phyloP scores from a whole-genome alignment of 2,888 invertebrate genomes.

The Temnothorax rugatulus region DNA sequence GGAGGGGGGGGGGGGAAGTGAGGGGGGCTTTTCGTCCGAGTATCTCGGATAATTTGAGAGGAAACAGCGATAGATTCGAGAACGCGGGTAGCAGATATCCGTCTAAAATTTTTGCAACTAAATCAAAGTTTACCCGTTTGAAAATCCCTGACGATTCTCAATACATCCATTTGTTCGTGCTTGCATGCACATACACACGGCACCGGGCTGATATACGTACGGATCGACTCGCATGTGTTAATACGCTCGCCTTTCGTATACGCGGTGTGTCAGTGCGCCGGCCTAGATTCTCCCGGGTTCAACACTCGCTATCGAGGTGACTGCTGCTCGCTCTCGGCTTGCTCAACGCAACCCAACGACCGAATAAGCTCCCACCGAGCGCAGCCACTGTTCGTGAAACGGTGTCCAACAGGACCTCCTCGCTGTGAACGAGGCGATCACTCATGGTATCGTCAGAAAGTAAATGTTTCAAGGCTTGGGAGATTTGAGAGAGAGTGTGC shows the following conservation, averaged over 20 bases:
- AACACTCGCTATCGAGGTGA: slow-evolving; percentile 86
- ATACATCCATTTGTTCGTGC: slow-evolving; percentile 39
- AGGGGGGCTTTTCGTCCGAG: background rate
- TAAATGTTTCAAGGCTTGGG: slow-evolving; percentile 25
- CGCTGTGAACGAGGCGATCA: slow-evolving; percentile 8
- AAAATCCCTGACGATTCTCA: slow-evolving; percentile 51
- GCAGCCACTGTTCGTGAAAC: slow-evolving; percentile 69
- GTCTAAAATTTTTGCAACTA: slow-evolving; percentile 20
- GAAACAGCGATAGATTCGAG: background rate
- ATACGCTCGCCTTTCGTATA: slow-evolving; percentile 71
- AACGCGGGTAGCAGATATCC: background rate
- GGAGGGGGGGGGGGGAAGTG: background rate
- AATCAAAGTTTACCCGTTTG: slow-evolving; percentile 12
- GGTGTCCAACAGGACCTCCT: slow-evolving; percentile 69
- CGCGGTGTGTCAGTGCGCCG: slow-evolving; percentile 87
- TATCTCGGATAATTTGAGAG: background rate
- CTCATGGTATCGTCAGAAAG: slow-evolving; percentile 10
- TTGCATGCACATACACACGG: slow-evolving; percentile 38
- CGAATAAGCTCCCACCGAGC: slow-evolving; percentile 79
- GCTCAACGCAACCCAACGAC: slow-evolving; percentile 78
- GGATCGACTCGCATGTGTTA: slow-evolving; percentile 59
- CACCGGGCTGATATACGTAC: slow-evolving; percentile 64
- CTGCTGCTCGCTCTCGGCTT: slow-evolving; percentile 80
- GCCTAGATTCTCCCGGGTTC: slow-evolving; percentile 86
- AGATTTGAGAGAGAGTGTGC: background rate